These are phyloP conservation scores for Lasiurus cinereus DNA, from an alignment of 2,113 vertebrate species.

Conservation along the genomic window DNA sequence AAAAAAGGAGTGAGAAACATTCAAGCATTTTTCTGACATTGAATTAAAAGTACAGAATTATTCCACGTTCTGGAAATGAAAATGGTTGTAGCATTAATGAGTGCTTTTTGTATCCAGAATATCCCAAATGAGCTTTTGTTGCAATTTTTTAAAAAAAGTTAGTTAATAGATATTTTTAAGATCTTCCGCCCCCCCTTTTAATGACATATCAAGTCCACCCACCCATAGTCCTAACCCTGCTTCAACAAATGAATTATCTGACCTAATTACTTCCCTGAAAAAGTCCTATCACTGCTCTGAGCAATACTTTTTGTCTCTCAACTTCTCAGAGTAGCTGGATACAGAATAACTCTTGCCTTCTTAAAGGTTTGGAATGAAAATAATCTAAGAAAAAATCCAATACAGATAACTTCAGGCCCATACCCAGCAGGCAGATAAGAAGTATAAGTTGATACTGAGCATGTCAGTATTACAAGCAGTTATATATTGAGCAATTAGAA, in stretches of 20 bases:
- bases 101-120: background rate
- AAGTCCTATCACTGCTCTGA: background rate
- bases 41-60: conserved; percentile 2
- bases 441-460: background rate
- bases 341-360: background rate
- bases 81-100: background rate
- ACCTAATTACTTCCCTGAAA: background rate
- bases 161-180: background rate
- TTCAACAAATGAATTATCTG: background rate
- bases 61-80: background rate
- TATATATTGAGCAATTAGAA: background rate
- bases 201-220: accelerated
- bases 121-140: background rate
- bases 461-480: background rate
- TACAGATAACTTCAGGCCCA: background rate
- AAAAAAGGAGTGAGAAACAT: conserved; percentile 41
- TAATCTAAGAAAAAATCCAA: background rate
- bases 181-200: background rate
- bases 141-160: background rate
- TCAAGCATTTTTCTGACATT: background rate
- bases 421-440: background rate
- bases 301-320: background rate
- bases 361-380: background rate
- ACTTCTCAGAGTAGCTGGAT: background rate
- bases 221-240: background rate